phyloP scores from a whole-genome alignment of 2,113 vertebrate genomes.

The Todiramphus saurophagus region DNA sequence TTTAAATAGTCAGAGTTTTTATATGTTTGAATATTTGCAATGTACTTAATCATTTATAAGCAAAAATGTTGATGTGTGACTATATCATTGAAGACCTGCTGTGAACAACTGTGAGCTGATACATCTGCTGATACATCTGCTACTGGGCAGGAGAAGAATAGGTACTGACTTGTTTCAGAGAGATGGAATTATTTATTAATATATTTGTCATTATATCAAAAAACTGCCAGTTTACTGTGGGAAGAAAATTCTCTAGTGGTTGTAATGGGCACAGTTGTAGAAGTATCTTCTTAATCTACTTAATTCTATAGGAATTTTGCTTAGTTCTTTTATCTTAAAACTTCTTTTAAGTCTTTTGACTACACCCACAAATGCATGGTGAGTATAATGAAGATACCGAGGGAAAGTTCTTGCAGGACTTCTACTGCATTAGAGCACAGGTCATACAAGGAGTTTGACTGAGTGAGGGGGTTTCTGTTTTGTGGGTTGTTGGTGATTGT shows the following conservation, averaged over 20 bases:
- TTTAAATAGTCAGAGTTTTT: not conserved
- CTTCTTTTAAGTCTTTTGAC: not conserved
- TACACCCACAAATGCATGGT: not conserved
- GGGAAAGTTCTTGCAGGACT: not conserved
- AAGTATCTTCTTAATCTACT: not conserved
- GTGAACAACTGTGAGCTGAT: not conserved
- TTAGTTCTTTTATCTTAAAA: not conserved
- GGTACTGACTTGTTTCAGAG: not conserved
- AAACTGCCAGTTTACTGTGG: not conserved
- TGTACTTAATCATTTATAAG: not conserved
- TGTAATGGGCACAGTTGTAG: not conserved
- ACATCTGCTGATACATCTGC: fast-evolving
- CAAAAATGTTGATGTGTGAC: not conserved
- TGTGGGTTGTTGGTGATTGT: not conserved
- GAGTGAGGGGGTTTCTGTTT: not conserved
- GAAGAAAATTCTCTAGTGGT: not conserved
- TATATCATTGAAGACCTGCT: not conserved
- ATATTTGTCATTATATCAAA: not conserved
- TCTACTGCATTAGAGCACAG: not conserved
- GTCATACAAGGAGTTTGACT: not conserved
- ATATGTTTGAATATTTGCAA: not conserved
- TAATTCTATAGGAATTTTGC: not conserved
- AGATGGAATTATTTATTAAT: not conserved
- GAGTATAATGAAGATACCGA: too few relatives aligned
- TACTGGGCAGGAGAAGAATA: not conserved